phyloP scores from a whole-genome alignment of 1,140 invertebrate genomes.

The Bombus polaris region DNA sequence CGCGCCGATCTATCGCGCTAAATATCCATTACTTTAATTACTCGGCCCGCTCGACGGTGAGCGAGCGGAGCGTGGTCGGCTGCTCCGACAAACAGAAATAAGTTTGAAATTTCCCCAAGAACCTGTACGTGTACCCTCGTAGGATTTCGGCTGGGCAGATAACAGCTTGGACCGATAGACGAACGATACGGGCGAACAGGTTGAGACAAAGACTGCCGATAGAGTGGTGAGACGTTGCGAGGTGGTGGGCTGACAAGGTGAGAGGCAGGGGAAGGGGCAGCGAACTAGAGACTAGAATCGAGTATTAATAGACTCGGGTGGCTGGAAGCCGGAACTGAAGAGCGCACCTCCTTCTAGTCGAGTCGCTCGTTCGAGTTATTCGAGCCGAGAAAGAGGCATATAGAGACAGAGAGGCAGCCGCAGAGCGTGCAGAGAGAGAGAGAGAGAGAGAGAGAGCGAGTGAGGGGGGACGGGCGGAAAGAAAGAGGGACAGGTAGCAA shows the following conservation, averaged over 20 bases:
- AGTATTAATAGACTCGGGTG: slow-evolving; percentile 68
- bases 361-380: slow-evolving; percentile 52
- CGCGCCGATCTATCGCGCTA: too few relatives aligned
- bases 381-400: neutral
- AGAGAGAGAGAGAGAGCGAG: neutral
- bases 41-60: accelerated
- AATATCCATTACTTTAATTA: too few relatives aligned
- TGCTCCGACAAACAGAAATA: accelerated
- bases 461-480: too few relatives aligned
- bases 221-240: neutral
- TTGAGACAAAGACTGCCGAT: slow-evolving; percentile 45
- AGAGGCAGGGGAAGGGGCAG: slow-evolving; percentile 22
- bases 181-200: slow-evolving; percentile 44
- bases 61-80: accelerated
- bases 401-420: neutral
- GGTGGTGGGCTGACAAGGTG: too few relatives aligned
- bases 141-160: neutral
- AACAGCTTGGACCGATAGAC: neutral
- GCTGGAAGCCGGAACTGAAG: slow-evolving; percentile 67
- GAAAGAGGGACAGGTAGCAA: slow-evolving; percentile 8
- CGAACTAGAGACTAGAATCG: slow-evolving; percentile 56
- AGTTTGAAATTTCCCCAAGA: too few relatives aligned
- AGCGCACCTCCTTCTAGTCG: slow-evolving; percentile 60
- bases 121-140: accelerated
- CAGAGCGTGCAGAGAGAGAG: neutral